Conservation (phyloP, 2,113 vertebrate species). For the Sinocyclocheilus grahami region DNA sequence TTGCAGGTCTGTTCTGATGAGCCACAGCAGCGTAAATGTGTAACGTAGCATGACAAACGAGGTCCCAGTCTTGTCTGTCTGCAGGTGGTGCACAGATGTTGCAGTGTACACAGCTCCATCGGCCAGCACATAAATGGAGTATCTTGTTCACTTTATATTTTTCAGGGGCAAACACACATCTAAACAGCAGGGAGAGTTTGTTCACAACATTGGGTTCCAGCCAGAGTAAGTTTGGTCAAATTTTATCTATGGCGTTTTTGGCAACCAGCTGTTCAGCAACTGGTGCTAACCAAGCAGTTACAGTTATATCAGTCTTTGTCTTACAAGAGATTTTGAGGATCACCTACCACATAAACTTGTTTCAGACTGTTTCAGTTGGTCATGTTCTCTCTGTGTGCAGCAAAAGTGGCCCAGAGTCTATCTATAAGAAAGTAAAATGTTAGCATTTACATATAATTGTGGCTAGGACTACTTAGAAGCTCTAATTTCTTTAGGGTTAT, state of each 20-base stretch:
- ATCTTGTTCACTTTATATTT: neutral
- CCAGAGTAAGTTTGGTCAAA: neutral
- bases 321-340: neutral
- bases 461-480: neutral
- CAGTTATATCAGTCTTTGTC: neutral
- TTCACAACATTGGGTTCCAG: neutral
- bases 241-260: neutral
- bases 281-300: neutral
- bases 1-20: neutral
- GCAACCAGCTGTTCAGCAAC: neutral
- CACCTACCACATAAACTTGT: neutral
- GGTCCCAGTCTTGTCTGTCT: neutral
- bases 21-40: neutral
- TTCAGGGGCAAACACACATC: neutral
- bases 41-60: neutral
- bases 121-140: neutral
- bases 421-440: constrained; percentile 2
- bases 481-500: neutral
- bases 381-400: neutral
- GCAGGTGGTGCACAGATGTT: neutral
- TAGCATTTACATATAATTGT: neutral
- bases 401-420: neutral
- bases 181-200: neutral
- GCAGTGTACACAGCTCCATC: neutral
- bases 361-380: neutral